phyloP scores from a whole-genome alignment of 92 coral and sea anemone genomes.

The Actinernus sp. region DNA sequence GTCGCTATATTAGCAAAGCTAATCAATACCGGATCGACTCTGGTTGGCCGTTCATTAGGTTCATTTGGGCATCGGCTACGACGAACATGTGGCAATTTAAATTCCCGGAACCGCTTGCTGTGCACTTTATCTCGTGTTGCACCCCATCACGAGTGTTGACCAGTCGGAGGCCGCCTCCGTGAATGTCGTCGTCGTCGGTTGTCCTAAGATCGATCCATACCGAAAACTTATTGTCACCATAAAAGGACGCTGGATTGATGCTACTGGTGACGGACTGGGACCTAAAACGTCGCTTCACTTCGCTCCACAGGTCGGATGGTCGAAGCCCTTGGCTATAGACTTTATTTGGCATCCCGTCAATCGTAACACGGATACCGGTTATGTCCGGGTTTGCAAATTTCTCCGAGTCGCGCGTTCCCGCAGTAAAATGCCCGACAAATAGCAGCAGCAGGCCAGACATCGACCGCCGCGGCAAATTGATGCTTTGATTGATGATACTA shows the following conservation, averaged over 20 bases:
- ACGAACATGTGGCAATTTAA: slow-evolving; percentile 15
- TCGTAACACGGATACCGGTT: slow-evolving; percentile 9
- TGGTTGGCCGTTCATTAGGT: slow-evolving; percentile 8
- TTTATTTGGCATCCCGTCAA: slow-evolving; percentile 35
- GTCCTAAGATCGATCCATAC: slow-evolving; percentile 29
- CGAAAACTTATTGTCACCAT: slow-evolving; percentile 18
- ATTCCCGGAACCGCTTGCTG: slow-evolving; percentile 20
- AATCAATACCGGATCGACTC: slow-evolving; percentile 16
- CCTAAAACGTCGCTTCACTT: slow-evolving; percentile 4
- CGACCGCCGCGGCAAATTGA: slow-evolving; percentile 17
- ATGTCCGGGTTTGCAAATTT: slow-evolving; percentile 22
- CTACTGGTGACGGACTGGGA: slow-evolving; percentile 2
- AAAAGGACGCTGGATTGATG: slow-evolving; percentile 31
- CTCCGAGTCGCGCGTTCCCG: slow-evolving; percentile 13
- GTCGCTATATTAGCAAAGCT: neutral
- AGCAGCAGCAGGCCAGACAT: slow-evolving; percentile 16
- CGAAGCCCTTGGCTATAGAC: slow-evolving; percentile 19
- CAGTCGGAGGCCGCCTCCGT: slow-evolving; percentile 31
- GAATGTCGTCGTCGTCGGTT: slow-evolving; percentile 9
- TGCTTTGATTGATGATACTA: slow-evolving; percentile 8
- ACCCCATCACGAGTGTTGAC: slow-evolving; percentile 31
- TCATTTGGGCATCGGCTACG: slow-evolving; percentile 22
- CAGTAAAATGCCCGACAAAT: slow-evolving; percentile 13
- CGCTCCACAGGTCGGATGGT: slow-evolving; percentile 7
- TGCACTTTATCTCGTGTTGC: slow-evolving; percentile 27